Conservation (phyloP, 2,113 vertebrate species). For the Accipiter cooperii region DNA sequence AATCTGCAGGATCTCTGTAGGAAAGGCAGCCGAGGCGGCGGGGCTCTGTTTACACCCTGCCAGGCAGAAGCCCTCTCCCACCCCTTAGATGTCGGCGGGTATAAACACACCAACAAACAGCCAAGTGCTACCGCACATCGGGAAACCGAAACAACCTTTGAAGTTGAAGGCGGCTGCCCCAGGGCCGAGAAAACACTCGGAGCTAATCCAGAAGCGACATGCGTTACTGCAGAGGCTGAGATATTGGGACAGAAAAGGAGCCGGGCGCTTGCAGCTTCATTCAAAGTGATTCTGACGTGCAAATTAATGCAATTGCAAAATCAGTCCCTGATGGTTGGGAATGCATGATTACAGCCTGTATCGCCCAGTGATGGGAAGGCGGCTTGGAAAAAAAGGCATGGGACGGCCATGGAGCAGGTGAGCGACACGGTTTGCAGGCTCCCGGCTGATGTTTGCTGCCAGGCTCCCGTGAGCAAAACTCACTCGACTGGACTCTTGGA, state of each 20-base stretch:
- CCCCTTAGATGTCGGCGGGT: slow-evolving; percentile 10
- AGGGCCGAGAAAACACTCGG: slow-evolving; percentile 27
- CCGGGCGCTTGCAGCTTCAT: not conserved
- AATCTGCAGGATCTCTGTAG: not conserved
- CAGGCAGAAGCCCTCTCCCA: slow-evolving; percentile 45
- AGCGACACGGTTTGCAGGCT: not conserved
- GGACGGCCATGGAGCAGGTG: not conserved
- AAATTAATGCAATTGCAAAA: not conserved
- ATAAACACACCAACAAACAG: slow-evolving; percentile 33
- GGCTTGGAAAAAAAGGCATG: not conserved
- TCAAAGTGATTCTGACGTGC: not conserved
- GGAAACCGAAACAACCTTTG: slow-evolving; percentile 23
- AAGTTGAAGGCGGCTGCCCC: slow-evolving; percentile 18
- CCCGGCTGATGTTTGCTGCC: not conserved
- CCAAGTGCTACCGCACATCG: not conserved
- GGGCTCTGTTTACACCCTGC: slow-evolving; percentile 41
- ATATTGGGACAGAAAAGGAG: not conserved
- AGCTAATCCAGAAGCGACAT: slow-evolving; percentile 1
- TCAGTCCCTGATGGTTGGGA: not conserved
- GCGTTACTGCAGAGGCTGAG: not conserved
- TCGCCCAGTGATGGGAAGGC: not conserved
- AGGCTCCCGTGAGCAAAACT: not conserved
- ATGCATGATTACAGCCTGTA: fast-evolving
- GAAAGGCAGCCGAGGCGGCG: not conserved
- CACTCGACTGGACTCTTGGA: not conserved